Base-by-base conservation (phyloP, 2,113 vertebrate species). In the Physeter macrocephalus region DNA sequence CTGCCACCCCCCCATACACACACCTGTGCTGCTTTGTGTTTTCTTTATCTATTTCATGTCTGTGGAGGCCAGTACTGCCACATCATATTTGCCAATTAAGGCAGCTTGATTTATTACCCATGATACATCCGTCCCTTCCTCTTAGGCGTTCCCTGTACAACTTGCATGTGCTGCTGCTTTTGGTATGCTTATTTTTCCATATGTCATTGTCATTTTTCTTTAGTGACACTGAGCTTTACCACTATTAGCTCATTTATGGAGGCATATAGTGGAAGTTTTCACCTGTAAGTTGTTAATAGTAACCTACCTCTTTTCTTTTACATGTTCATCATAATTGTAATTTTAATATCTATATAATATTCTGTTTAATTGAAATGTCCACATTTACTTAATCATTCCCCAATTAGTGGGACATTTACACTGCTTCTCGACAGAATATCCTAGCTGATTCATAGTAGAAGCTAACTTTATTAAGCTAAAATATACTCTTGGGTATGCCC, bases 61-160 rank as follows among this genome's bases (percentile, higher is more conserved):
- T 80, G 1, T 49, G 4, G 21, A 57, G 8, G 61, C 11, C 31
- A 54, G n/a, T 74, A 4, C 0, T 66, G 23, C 31, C 36, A 41
- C 23, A 46, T 52, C 43, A 15, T 39, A 34, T 27, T 31, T 72
- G 36, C 25, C 10, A 83, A 36, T 67, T 67, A 52, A 78, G 57
- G 14, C 1, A 75, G 36, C 17, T 90, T 77, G n/a, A 67, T 25
- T 69, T 46, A 90, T 8, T 57, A 7, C 8, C 34, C 29, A 39
- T 36, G 12, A 39, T 34, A 20, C 21, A 81, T 2, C 10, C 23
- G 9, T 36, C 3, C 34, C 23, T 75, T 90, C 3, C 27, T 82
- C 34, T 41, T 36, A 0, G 2, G 17, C 7, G 10, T 61, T 83
- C 9, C 3, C 23, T 36, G 5, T 0, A 9, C 3, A 17, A 6